Conservation (phyloP, 2,113 vertebrate species). For the Prietella phreatophila region DNA sequence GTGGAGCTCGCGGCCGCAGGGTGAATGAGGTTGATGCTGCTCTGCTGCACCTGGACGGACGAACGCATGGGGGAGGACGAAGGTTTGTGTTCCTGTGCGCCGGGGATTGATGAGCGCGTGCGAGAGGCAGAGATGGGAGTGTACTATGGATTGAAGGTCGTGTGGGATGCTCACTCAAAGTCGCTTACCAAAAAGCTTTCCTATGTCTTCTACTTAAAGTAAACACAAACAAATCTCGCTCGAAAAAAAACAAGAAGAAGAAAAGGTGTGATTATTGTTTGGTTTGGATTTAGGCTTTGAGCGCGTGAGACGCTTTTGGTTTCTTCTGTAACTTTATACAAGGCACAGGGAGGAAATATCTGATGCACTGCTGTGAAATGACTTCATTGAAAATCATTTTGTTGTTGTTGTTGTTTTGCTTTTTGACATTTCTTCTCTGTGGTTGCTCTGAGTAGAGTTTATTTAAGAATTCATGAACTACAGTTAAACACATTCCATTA, state of each 20-base stretch:
- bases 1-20: slow-evolving; percentile 60
- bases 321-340: not conserved
- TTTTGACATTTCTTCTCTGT: not conserved
- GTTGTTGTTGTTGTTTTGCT: not conserved
- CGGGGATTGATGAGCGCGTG: not conserved
- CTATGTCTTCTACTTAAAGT: not conserved
- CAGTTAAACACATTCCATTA: too few species aligned
- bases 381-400: not conserved
- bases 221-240: not conserved
- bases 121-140: not conserved
- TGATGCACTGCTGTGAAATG: not conserved
- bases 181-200: not conserved
- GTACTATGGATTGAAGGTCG: not conserved
- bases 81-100: slow-evolving; percentile 71
- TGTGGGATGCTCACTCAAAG: not conserved
- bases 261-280: not conserved
- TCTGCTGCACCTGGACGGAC: slow-evolving; percentile 94
- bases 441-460: not conserved
- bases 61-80: slow-evolving; percentile 95
- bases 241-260: too few species aligned
- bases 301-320: not conserved
- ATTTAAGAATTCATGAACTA: not conserved
- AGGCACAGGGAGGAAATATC: slow-evolving; percentile 9
- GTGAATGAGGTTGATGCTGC: slow-evolving; percentile 94
- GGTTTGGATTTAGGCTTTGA: not conserved